Conservation (phyloP, 2,888 invertebrate species). For the Eupelmus urozonus region DNA sequence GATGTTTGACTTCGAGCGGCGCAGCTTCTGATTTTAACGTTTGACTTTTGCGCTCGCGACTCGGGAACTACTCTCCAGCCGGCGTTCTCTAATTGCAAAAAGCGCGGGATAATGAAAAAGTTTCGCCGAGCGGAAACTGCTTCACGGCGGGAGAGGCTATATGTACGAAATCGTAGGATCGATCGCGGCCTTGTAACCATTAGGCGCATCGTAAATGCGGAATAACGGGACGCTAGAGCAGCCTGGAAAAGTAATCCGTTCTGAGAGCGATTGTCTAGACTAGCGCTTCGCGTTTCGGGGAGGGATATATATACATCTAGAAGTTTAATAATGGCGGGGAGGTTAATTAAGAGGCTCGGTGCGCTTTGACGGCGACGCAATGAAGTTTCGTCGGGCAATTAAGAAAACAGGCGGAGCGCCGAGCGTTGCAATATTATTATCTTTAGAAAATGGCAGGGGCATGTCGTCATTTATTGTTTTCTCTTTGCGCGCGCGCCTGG, state of each 20-base stretch:
- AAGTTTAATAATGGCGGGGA: no score
- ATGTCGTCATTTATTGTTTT: conserved; percentile 39
- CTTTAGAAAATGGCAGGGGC: conserved; percentile 19
- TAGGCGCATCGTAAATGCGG: neutral
- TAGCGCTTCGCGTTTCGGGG: no score
- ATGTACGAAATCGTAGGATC: neutral
- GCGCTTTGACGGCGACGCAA: neutral
- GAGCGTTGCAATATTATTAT: conserved; percentile 8
- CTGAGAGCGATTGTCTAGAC: no score
- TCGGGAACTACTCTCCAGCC: no score
- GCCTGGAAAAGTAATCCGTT: no score
- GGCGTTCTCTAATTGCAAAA: conserved; percentile 26
- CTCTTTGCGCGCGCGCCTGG: conserved; percentile 26
- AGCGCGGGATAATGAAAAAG: neutral
- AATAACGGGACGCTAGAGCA: no score
- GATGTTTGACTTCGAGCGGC: conserved; percentile 32
- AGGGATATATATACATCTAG: no score
- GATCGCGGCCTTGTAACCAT: conserved; percentile 19
- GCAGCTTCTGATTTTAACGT: conserved; percentile 40
- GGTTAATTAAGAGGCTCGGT: no score
- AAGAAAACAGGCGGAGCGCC: conserved; percentile 5
- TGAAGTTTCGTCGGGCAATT: conserved; percentile 31
- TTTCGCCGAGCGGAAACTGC: neutral
- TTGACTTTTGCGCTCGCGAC: no score
- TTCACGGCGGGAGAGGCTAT: neutral